A percentile compares a stretch with the other conserved stretches of the same genome.
Evolutionary conservation across 2,888 invertebrate genomes (phyloP).

Genomic region (Tethea ocularis): DNA sequence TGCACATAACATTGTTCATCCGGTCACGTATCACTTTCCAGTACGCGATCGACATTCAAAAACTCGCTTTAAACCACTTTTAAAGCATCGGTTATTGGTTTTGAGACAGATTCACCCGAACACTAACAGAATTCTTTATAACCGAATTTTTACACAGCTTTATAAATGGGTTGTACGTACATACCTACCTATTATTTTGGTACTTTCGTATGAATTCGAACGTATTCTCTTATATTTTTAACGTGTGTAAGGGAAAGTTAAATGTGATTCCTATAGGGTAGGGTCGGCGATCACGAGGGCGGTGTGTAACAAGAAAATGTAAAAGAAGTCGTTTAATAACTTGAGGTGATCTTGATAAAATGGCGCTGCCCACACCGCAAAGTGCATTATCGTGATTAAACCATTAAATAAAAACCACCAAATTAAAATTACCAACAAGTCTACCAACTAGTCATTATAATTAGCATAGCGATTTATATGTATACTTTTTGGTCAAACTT

Average conservation of each 20-base stretch:
- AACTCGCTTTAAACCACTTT: background rate
- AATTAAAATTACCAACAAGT: too few species aligned
- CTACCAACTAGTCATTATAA: too few species aligned
- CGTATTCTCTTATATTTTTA: background rate
- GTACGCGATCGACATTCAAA: background rate
- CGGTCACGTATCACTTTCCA: conserved; percentile 4
- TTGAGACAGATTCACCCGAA: background rate
- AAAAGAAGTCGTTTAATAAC: background rate
- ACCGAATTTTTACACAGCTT: too few species aligned
- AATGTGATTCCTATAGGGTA: background rate
- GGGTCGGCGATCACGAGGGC: background rate
- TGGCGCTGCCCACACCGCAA: background rate
- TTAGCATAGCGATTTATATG: too few species aligned
- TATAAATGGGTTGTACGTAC: background rate
- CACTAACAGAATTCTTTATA: too few species aligned
- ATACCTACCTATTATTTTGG: background rate
- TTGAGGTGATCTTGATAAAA: conserved; percentile 1
- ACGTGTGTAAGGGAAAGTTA: background rate
- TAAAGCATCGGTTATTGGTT: background rate
- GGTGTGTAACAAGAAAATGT: background rate
- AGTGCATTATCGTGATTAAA: background rate
- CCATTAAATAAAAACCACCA: background rate
- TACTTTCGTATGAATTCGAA: background rate
- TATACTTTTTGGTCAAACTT: too few species aligned
- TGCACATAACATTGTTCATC: conserved; percentile 4